Evolutionary conservation across 2,113 vertebrate genomes (phyloP), one percentile per base, ranked within the genome.

Genomic region (Chlorodrepanis virens): DNA sequence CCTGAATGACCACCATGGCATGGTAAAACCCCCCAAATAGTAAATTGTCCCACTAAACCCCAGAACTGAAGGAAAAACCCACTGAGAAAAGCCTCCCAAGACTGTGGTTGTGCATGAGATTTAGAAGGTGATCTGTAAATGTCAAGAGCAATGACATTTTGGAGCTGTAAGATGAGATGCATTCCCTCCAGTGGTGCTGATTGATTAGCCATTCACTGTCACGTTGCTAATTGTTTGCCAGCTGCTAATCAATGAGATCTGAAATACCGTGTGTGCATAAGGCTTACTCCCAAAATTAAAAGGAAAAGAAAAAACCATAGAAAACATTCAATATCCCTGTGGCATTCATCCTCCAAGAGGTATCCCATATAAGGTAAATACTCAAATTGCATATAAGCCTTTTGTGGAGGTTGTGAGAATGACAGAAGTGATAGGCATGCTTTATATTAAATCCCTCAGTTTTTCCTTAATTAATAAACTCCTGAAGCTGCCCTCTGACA

Each of bases 101-200:
- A 11, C 14, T 44, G 56, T 67, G 45, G 15, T 0, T 79, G 33
- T 47, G 57, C 23, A 13, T 31, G 47, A 52, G 33, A 85, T 80
- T 83, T 56, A 59, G 79, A 59, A 69, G 49, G 14, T 53, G 80
- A 45, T 49, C 25, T 28, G 22, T 37, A 86, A 79, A 90, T 80
- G 33, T 77, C 65, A 78, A 18, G n/a, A 77, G 47, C 67, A 87
- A 33, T 47, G 77, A 54, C 70, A 83, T 89, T 96, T 94, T 44
- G 35, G 50, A 91, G 65, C 54, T 75, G 10, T 24, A 42, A 33
- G 47, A n/a, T 37, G 44, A 42, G 45, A 31, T 23, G 28, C 10
- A 3, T 71, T 77, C 67, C 27, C 57, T 67, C 44, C 65, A 50
- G 47, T 12, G 28, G 64, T n/a, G 25, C 63, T 78, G 65, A 56